Conservation (phyloP, 2,797 vertebrate species). For the Aulostomus chinensis region DNA sequence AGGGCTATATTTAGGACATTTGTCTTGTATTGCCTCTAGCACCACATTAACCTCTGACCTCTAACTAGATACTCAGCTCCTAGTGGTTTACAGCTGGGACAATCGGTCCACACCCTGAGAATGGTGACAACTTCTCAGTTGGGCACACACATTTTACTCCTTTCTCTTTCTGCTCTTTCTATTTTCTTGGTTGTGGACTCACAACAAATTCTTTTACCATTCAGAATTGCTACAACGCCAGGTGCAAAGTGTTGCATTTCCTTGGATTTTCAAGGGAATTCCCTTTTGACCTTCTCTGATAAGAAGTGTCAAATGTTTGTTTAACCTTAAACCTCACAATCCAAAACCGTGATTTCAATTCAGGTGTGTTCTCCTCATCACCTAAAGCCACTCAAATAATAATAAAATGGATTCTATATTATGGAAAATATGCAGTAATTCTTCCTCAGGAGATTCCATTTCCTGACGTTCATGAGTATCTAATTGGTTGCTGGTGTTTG, state of each 20-base stretch:
- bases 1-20: constrained; percentile 68
- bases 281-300: constrained; percentile 28
- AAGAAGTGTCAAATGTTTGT: constrained; percentile 36
- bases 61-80: constrained; percentile 55
- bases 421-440: too few species aligned
- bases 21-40: constrained; percentile 67
- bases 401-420: neutral
- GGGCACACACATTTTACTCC: neutral
- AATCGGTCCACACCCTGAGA: constrained; percentile 19
- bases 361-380: neutral
- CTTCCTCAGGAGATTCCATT: constrained; percentile 7
- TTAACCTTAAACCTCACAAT: constrained; percentile 6
- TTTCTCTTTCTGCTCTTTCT: neutral
- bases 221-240: constrained; percentile 6
- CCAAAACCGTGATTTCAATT: too few species aligned
- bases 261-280: constrained; percentile 24
- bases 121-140: constrained; percentile 4
- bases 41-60: constrained; percentile 70
- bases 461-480: constrained; percentile 40
- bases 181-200: constrained; percentile 18
- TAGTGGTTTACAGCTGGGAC: constrained; percentile 65
- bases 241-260: constrained; percentile 41
- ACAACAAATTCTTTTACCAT: constrained; percentile 56
- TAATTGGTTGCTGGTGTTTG: constrained; percentile 68
- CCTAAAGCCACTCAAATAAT: neutral